Percentiles rank a stretch among this genome's conserved stretches.
Evolutionary conservation across 2,113 vertebrate genomes (phyloP).

Genomic region (Diphyllodes magnificus): DNA sequence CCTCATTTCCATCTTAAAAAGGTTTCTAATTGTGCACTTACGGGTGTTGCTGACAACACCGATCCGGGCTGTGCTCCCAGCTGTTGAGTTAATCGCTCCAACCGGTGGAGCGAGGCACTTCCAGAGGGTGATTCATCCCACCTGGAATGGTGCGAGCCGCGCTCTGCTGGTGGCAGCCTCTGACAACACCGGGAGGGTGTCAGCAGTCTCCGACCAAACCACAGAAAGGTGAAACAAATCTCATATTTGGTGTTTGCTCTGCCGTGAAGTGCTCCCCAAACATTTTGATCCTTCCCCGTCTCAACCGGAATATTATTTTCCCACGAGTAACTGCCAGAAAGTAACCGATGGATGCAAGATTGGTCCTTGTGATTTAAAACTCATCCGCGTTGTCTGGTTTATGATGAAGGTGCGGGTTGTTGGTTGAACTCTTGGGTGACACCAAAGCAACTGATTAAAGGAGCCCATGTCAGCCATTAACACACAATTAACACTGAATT

Average conservation of each 20-base stretch:
- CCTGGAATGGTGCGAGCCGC: not conserved
- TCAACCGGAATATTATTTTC: not conserved
- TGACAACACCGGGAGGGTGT: not conserved
- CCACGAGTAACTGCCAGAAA: not conserved
- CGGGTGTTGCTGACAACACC: not conserved
- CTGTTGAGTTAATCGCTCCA: too few relatives aligned
- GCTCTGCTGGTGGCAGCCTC: not conserved
- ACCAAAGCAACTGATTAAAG: not conserved
- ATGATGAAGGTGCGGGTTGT: not conserved
- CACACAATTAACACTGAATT: not conserved
- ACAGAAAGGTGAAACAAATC: not conserved
- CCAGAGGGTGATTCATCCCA: not conserved
- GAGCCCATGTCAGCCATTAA: fast-evolving
- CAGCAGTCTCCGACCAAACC: not conserved
- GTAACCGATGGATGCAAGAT: fast-evolving
- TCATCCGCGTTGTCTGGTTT: not conserved
- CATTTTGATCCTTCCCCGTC: not conserved
- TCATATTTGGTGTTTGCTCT: fast-evolving
- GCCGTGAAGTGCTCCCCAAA: not conserved
- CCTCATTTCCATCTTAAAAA: not conserved
- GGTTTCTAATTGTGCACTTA: fast-evolving
- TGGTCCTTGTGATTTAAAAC: not conserved
- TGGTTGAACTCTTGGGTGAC: not conserved
- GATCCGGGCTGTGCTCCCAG: not conserved
- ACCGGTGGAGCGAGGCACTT: not conserved